Percentiles rank a stretch among this genome's conserved stretches.
Conservation (phyloP, 2,888 invertebrate species). For the Amblyjoppa proteus region DNA sequence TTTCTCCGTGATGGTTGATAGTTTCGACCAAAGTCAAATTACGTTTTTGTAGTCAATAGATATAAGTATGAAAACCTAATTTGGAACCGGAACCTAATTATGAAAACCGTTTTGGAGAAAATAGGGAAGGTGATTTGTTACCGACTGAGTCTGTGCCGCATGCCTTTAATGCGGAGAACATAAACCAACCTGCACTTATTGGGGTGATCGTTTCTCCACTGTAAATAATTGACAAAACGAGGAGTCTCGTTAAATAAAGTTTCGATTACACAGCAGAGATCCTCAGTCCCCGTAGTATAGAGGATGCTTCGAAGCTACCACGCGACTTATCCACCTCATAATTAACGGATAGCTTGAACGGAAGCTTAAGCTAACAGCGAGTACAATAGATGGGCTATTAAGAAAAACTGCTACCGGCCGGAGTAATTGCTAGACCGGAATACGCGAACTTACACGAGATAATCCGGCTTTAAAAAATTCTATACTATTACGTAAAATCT, state of each 20-base stretch:
- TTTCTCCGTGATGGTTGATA: too few relatives aligned
- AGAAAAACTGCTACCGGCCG: not conserved
- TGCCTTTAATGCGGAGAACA: not conserved
- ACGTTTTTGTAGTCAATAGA: too few relatives aligned
- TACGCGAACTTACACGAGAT: not conserved
- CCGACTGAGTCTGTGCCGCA: too few relatives aligned
- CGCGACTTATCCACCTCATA: not conserved
- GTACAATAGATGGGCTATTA: not conserved
- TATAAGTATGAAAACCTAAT: too few relatives aligned
- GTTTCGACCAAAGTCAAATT: too few relatives aligned
- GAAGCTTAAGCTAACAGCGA: not conserved
- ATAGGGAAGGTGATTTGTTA: too few relatives aligned
- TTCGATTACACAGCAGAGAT: too few relatives aligned
- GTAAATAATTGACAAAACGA: conserved; percentile 14
- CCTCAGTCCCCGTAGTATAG: not conserved
- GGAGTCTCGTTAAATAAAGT: not conserved
- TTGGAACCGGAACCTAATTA: too few relatives aligned
- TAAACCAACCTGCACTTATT: not conserved
- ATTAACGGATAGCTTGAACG: not conserved
- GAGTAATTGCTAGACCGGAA: not conserved
- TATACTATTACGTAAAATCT: not conserved
- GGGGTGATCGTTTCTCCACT: not conserved
- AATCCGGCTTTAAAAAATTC: not conserved
- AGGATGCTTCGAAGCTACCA: not conserved
- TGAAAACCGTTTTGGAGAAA: too few relatives aligned